Conservation (phyloP, 2,797 vertebrate genomes). For the Hapalemur alaotrensis region DNA sequence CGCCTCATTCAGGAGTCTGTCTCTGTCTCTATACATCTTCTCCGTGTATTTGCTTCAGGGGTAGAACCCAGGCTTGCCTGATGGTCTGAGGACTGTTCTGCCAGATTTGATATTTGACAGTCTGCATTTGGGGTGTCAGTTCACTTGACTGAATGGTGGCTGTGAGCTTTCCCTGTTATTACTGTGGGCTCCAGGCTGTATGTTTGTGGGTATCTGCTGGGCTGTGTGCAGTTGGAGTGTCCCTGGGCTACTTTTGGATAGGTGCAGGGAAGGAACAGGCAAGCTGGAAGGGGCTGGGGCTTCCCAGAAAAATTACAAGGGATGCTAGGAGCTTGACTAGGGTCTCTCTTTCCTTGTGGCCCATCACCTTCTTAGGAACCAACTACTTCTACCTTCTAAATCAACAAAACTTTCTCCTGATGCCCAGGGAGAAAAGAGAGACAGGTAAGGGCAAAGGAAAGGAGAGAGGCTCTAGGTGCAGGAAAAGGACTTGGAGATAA, state of each 20-base stretch:
- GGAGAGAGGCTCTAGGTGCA: background rate
- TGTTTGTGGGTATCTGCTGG: background rate
- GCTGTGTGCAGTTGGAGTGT: background rate
- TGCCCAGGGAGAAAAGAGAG: slow-evolving; percentile 11
- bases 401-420: slow-evolving; percentile 58
- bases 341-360: slow-evolving; percentile 26
- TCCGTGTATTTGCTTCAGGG: background rate
- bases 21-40: background rate
- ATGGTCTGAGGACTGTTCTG: background rate
- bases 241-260: background rate
- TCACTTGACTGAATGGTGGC: background rate
- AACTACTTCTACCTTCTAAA: slow-evolving; percentile 71
- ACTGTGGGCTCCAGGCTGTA: background rate
- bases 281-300: background rate
- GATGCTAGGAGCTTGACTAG: background rate
- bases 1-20: background rate
- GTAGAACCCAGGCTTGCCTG: background rate
- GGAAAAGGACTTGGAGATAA: background rate
- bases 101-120: background rate
- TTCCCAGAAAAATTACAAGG: background rate
- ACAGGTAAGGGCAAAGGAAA: background rate
- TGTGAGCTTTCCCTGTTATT: background rate
- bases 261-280: background rate
- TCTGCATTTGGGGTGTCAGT: background rate
- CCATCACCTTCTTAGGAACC: slow-evolving; percentile 38